A percentile compares a stretch with the other conserved stretches of the same genome.
Evolutionary conservation across 2,797 vertebrate genomes (phyloP).

Genomic region (Cossypha caffra): DNA sequence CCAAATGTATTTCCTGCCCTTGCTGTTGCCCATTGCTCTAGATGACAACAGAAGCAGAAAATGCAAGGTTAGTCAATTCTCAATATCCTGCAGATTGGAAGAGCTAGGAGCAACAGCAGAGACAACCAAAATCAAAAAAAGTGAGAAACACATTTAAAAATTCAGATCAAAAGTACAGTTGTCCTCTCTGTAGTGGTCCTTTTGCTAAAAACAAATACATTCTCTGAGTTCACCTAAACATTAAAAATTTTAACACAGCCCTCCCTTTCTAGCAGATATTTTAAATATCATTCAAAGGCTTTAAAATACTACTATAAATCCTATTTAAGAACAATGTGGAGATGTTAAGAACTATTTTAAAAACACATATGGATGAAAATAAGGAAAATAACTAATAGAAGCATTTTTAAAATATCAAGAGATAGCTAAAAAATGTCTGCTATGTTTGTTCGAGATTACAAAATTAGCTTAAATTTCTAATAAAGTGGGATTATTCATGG

Average conservation of each 20-base stretch:
- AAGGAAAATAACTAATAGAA: not conserved
- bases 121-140: not conserved
- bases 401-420: not conserved
- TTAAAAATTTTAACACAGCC: not conserved
- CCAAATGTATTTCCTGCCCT: not conserved
- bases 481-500: not conserved
- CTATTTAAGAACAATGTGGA: not conserved
- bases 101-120: not conserved
- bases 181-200: not conserved
- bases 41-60: not conserved
- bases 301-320: not conserved
- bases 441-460: constrained; percentile 1
- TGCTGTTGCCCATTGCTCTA: not conserved
- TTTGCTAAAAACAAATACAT: not conserved
- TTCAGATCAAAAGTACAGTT: not conserved
- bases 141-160: not conserved
- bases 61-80: not conserved
- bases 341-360: not conserved
- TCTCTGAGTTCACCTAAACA: not conserved
- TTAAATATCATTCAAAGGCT: not conserved
- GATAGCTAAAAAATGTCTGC: not conserved
- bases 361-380: not conserved
- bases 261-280: not conserved
- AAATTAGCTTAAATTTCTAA: not conserved
- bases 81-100: not conserved